Evolutionary conservation across 2,797 vertebrate species (phyloP).

Genomic region (Falco concolor): DNA sequence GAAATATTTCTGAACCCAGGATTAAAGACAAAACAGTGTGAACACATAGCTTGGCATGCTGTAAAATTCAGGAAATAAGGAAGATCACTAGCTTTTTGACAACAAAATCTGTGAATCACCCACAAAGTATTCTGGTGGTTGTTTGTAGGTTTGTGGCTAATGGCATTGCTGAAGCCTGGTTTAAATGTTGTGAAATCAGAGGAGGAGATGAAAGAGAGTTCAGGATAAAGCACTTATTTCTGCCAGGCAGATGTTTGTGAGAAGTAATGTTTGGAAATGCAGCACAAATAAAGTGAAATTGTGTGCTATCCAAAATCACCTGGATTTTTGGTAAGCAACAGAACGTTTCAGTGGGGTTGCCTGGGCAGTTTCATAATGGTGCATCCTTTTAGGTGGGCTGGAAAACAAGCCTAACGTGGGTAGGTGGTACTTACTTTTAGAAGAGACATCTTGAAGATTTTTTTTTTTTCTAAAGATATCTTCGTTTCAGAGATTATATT

Average conservation of each 20-base stretch:
- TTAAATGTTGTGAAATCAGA: background rate
- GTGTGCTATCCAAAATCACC: background rate
- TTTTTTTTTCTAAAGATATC: background rate
- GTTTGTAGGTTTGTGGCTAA: background rate
- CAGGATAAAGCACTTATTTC: background rate
- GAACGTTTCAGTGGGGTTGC: background rate
- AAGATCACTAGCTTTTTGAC: conserved; percentile 2
- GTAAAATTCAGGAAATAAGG: background rate
- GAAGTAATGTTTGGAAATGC: background rate
- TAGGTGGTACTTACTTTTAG: background rate
- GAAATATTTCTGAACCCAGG: background rate
- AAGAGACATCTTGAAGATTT: background rate
- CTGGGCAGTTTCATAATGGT: background rate
- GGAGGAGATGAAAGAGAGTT: background rate
- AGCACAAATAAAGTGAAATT: background rate
- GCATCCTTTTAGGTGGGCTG: background rate
- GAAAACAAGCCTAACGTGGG: background rate
- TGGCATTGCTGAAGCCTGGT: background rate
- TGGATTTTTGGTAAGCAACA: background rate
- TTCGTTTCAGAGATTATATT: background rate
- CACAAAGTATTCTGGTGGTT: background rate
- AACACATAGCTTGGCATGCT: background rate
- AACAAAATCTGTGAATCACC: conserved; percentile 1
- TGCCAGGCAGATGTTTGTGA: background rate
- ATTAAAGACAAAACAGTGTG: conserved; percentile 1